These are phyloP conservation scores for Bugulina stolonifera DNA, from an alignment of 2,888 invertebrate genomes.

Conservation along the genomic window DNA sequence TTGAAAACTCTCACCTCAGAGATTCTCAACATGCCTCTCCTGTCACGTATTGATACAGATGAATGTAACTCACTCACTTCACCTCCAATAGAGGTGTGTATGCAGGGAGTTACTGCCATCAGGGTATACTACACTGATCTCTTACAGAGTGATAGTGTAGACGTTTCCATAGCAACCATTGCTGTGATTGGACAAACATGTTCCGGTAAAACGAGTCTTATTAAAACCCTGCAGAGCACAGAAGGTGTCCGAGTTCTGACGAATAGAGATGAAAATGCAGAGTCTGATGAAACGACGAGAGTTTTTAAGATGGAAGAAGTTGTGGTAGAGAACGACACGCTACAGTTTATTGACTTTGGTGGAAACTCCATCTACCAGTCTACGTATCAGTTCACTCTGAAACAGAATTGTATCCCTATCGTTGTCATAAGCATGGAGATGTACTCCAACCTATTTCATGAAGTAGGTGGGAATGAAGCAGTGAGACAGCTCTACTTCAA, in stretches of 20 bases:
- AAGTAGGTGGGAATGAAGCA: background rate
- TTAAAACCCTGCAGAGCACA: background rate
- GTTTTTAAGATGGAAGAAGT: background rate
- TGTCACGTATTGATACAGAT: background rate
- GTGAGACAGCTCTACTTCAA: background rate
- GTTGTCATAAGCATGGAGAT: background rate
- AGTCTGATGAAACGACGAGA: background rate
- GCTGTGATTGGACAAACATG: background rate
- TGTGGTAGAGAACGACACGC: background rate
- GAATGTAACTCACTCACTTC: background rate
- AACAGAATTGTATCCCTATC: background rate
- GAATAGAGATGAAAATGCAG: background rate
- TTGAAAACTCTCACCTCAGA: background rate
- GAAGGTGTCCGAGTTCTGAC: background rate
- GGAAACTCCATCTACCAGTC: background rate
- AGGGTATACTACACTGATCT: background rate
- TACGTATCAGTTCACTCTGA: background rate
- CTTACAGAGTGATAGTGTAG: background rate
- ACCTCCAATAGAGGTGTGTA: background rate
- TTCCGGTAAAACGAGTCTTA: background rate
- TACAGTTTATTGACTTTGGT: background rate
- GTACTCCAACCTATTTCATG: background rate
- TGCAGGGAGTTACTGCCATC: background rate
- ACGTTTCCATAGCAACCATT: background rate
- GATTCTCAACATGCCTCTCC: background rate